Evolutionary conservation across 1,140 invertebrate species (phyloP), one percentile per base, ranked within the genome.

Genomic region (Neodiprion lecontei): DNA sequence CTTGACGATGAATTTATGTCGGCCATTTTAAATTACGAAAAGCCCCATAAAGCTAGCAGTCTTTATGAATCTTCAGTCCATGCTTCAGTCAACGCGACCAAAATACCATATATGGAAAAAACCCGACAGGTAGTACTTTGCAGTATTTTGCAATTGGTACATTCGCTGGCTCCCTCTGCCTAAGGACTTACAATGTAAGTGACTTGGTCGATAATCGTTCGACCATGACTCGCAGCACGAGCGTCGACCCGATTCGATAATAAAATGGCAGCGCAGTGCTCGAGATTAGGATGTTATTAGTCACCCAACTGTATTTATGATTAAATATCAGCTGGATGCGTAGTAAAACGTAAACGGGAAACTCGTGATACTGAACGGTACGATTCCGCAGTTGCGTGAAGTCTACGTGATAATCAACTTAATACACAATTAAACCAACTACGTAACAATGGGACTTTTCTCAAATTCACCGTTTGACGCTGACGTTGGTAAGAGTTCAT

Each of bases 401-500:
- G 72, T 40, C 47, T 67, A 40, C 48, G 28, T 70, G 12, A 14
- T 49, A 72, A 72, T n/a, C 28, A 40, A 40, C 28, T 40, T 66
- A 67, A 69, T 70, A 48, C 48, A 48, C 47, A 8, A 49, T 14
- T 12, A 70, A 14, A 48, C 69, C 10, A 65, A 14, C 23, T 72
- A 28, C 48, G 78, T 71, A 72, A 83, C 80, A 78, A 93, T 93
- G 93, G 91, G 92, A 28, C 88, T 94, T 77, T 94, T 94, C 86
- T 89, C 90, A 65, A 91, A 88, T 81, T 89, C 90, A 79, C 91
- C 92, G 74, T 94, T 94, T 82, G 93, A 95, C 83, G 88, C 89
- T 84, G 93, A 94, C 87, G 93, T 95, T 79, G 94, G 94, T 95
- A 89, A 87, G 91, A 90, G 86, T 79, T 14, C 23, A 40, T 12